A percentile compares a stretch with the other conserved stretches of the same genome.
Conservation (phyloP, 2,113 vertebrate genomes). For the Cardinalis cardinalis region DNA sequence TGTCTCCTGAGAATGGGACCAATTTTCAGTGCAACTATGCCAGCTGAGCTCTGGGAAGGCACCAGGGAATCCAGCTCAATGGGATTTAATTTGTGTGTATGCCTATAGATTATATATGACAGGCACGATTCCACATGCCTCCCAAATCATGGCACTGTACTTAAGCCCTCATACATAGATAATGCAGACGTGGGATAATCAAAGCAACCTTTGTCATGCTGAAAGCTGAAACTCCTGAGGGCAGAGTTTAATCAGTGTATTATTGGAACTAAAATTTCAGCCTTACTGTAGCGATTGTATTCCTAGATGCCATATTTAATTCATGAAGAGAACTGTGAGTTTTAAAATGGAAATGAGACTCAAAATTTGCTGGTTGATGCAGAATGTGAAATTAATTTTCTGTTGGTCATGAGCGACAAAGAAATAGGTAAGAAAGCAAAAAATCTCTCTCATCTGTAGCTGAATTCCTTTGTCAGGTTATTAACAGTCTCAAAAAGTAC, state of each 20-base stretch:
- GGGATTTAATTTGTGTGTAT: constrained; percentile 30
- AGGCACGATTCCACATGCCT: constrained; percentile 40
- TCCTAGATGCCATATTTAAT: constrained; percentile 50
- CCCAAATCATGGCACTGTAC: constrained; percentile 2
- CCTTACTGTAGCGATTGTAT: not conserved
- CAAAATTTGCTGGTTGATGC: constrained; percentile 2
- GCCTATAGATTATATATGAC: constrained; percentile 23
- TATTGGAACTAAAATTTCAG: constrained; percentile 39
- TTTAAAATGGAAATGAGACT: constrained; percentile 27
- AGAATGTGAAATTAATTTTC: constrained; percentile 35
- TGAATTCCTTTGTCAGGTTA: not conserved
- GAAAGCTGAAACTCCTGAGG: constrained; percentile 37
- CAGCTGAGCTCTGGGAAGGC: constrained; percentile 51
- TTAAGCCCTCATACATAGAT: constrained; percentile 15
- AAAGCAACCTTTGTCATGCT: constrained; percentile 49
- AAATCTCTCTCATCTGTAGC: not conserved
- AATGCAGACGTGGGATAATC: constrained; percentile 30
- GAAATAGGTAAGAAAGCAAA: not conserved
- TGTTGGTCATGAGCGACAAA: not conserved
- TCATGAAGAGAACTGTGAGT: constrained; percentile 7
- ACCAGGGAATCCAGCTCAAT: constrained; percentile 37
- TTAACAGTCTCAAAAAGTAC: not conserved
- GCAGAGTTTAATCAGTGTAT: constrained; percentile 49
- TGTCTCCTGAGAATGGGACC: constrained; percentile 28
- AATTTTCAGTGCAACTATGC: constrained; percentile 50